phyloP scores from a whole-genome alignment of 1,140 invertebrate genomes.

The Lepidurus arcticus region DNA sequence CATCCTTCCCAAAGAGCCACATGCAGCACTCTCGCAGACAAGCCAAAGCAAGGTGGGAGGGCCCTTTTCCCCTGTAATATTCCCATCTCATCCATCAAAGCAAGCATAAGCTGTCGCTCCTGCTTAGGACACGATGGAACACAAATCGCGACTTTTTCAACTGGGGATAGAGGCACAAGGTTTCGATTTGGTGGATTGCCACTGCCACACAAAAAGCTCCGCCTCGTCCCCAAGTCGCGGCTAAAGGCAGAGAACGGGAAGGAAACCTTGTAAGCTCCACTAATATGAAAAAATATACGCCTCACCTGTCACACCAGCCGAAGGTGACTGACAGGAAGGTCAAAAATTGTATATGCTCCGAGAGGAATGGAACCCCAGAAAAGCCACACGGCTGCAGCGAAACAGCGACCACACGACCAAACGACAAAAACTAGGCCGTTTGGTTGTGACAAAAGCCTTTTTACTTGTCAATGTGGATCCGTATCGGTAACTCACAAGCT shows the following conservation, averaged over 20 bases:
- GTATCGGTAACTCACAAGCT: slow-evolving; percentile 5
- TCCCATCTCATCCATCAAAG: slow-evolving; percentile 16
- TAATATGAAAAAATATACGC: neutral
- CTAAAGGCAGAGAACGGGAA: neutral
- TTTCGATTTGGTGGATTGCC: neutral
- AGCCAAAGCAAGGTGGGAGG: neutral
- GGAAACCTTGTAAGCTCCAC: neutral
- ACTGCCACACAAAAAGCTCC: no score
- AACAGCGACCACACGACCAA: neutral
- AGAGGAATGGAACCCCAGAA: no score
- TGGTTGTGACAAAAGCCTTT: slow-evolving; percentile 3
- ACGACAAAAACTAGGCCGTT: neutral
- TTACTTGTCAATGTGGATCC: slow-evolving; percentile 2
- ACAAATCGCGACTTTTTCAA: neutral
- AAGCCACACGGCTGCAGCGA: no score
- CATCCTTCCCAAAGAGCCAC: neutral
- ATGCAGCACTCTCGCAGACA: neutral
- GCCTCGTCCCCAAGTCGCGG: no score
- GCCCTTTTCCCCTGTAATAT: neutral
- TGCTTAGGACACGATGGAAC: neutral
- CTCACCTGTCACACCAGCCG: neutral
- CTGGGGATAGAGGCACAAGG: neutral
- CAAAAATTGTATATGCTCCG: neutral
- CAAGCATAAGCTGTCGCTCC: slow-evolving; percentile 3
- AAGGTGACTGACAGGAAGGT: neutral